Percentiles rank a stretch among this genome's conserved stretches.
These are phyloP conservation scores for Leucophenga varia DNA, from an alignment of 1,140 invertebrate genomes.

Conservation along the genomic window DNA sequence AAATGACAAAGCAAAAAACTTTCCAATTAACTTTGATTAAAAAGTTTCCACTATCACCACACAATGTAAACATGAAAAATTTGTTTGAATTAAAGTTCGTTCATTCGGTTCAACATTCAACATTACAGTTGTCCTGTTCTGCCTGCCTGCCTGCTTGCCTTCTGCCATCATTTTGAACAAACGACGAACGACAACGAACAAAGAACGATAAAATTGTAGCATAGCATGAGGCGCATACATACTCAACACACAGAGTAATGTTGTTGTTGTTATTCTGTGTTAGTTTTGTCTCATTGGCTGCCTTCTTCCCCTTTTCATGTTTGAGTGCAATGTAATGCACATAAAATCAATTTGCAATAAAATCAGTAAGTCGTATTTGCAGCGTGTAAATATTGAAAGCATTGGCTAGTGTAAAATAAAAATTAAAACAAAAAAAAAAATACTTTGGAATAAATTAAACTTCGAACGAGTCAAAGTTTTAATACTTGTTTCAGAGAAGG, in stretches of 20 bases:
- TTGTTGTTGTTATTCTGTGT: too few relatives aligned
- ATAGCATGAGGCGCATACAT: neutral
- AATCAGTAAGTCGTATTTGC: conserved; percentile 51
- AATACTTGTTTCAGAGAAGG: too few relatives aligned
- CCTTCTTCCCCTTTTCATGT: conserved; percentile 14
- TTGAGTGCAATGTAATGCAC: conserved; percentile 29
- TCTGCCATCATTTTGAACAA: too few relatives aligned
- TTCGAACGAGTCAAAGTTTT: too few relatives aligned
- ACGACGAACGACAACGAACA: conserved; percentile 8
- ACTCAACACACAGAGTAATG: too few relatives aligned
- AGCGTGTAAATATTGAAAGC: conserved; percentile 28
- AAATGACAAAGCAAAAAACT: conserved; percentile 53
- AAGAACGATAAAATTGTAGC: too few relatives aligned
- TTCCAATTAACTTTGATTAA: conserved; percentile 54
- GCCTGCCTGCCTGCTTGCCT: too few relatives aligned
- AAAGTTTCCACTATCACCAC: conserved; percentile 50
- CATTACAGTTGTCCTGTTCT: too few relatives aligned
- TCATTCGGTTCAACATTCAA: too few relatives aligned
- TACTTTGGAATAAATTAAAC: too few relatives aligned
- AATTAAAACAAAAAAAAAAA: too few relatives aligned
- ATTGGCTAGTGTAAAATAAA: too few relatives aligned
- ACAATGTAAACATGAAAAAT: conserved; percentile 54
- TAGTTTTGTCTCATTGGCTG: conserved; percentile 5
- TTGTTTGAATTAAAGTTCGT: conserved; percentile 45
- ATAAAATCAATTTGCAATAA: conserved; percentile 54